Conservation (phyloP, 2,888 invertebrate species). For the Drosophila siamana region DNA sequence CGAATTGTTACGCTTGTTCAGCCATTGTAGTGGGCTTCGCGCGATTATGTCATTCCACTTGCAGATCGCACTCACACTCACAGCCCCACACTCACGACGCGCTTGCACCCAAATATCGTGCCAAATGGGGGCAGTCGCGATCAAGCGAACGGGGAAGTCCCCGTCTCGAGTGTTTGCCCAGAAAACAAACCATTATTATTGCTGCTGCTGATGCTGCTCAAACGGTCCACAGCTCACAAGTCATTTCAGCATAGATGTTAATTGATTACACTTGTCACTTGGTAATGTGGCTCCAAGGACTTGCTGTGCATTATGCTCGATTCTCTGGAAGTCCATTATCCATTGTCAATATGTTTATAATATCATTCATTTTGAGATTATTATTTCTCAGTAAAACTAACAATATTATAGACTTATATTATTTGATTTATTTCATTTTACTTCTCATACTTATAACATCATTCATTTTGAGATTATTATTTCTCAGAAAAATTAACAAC, state of each 20-base stretch:
- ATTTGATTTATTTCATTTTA: no score
- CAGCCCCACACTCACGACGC: not conserved
- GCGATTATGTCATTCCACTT: conserved; percentile 45
- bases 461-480: no score
- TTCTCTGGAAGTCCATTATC: not conserved
- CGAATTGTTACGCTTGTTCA: conserved; percentile 47
- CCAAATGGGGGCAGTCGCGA: conserved; percentile 1
- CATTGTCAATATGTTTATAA: no score
- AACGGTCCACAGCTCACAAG: not conserved
- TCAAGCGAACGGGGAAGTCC: conserved; percentile 1
- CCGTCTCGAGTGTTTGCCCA: not conserved
- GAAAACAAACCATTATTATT: not conserved
- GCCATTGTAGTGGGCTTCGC: conserved; percentile 17
- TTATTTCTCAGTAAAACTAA: no score
- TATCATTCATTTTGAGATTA: no score
- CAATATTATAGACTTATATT: no score
- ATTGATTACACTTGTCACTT: not conserved
- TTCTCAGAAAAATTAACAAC: no score
- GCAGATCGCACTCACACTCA: conserved; percentile 1
- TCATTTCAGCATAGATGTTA: not conserved
- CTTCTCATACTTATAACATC: no score
- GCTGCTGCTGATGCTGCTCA: not conserved
- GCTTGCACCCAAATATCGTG: conserved; percentile 6
- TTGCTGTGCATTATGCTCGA: not conserved
- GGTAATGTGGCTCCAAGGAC: not conserved